phyloP scores from a whole-genome alignment of 1,140 invertebrate genomes.

The Aphelinus atriplicis region DNA sequence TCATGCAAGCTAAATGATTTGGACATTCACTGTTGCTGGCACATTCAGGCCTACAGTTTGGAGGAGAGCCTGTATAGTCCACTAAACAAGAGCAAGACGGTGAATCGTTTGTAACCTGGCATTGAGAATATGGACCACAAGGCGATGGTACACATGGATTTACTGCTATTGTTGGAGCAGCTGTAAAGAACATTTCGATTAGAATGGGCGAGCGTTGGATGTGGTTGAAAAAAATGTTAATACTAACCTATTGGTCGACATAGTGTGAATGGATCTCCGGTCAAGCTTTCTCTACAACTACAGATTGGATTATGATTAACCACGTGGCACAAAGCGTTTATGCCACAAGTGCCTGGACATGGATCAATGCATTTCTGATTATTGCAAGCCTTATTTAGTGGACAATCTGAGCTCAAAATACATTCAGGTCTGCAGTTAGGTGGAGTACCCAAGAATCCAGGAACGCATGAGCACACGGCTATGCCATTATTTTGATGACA shows the following conservation, averaged over 20 bases:
- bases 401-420: slow-evolving; percentile 70
- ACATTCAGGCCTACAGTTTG: slow-evolving; percentile 66
- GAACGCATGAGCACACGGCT: slow-evolving; percentile 70
- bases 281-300: slow-evolving; percentile 66
- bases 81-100: slow-evolving; percentile 61
- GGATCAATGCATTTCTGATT: slow-evolving; percentile 71
- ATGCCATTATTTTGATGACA: slow-evolving; percentile 67
- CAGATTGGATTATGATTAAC: slow-evolving; percentile 72
- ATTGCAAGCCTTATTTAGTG: slow-evolving; percentile 67
- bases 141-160: slow-evolving; percentile 65
- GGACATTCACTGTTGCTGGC: slow-evolving; percentile 60
- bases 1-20: slow-evolving; percentile 60
- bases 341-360: slow-evolving; percentile 72
- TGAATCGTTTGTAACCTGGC: slow-evolving; percentile 58
- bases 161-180: slow-evolving; percentile 47
- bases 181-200: slow-evolving; percentile 24
- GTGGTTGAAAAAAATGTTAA: not conserved
- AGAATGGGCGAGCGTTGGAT: no score
- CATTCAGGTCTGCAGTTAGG: slow-evolving; percentile 69
- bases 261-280: slow-evolving; percentile 70
- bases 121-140: slow-evolving; percentile 69
- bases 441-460: slow-evolving; percentile 68
- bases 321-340: slow-evolving; percentile 69
- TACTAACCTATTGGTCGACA: slow-evolving; percentile 56
- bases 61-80: slow-evolving; percentile 61